Evolutionary conservation across 2,888 invertebrate genomes (phyloP), one percentile per base, ranked within the genome.

Genomic region (Lordiphosa fenestrarum): DNA sequence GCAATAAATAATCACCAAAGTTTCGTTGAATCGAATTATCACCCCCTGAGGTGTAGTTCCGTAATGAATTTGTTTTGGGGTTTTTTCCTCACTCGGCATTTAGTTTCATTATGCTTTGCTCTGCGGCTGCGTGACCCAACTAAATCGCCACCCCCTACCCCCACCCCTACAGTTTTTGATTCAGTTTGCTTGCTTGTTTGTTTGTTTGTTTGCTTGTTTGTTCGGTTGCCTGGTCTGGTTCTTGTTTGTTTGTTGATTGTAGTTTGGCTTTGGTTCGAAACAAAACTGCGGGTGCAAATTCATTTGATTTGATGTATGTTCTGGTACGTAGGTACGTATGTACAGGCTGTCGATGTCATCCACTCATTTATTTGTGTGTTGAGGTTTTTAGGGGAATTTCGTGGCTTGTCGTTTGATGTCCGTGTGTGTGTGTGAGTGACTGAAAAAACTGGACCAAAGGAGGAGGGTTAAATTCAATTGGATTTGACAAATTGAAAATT

Each of bases 41-140:
- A 83, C 80, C 80, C 80, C 85, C 80, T 64, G 69, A 81, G 80
- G 80, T 81, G 80, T 77, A 81, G 80, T 81, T 85, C 84, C 73
- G 73, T 81, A 81, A 81, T 81, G 85, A 85, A 81, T 81, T 81
- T 81, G 80, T 85, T 81, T 81, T 80, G 77, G 77, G 85, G 85
- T 58, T 77, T 71, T 66, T 37, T 73, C 68, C 70, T 70, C 53
- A 41, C 52, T 44, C 67, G 63, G 67, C 80, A 83, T 84, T 78
- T 84, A 70, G 85, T 84, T 84, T 78, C 69, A 82, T 78, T 84
- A 84, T 44, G 61, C 58, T 82, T 68, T 64, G 51, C 77, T 53
- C 48, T 56, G 84, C 82, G 82, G 66, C 82, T 84, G 84, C 84
- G 77, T 81, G 78, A 64, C 84, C 78, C 70, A 54, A 46, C 70